Conservation (phyloP, 1,140 invertebrate genomes). For the Ips typographus region DNA sequence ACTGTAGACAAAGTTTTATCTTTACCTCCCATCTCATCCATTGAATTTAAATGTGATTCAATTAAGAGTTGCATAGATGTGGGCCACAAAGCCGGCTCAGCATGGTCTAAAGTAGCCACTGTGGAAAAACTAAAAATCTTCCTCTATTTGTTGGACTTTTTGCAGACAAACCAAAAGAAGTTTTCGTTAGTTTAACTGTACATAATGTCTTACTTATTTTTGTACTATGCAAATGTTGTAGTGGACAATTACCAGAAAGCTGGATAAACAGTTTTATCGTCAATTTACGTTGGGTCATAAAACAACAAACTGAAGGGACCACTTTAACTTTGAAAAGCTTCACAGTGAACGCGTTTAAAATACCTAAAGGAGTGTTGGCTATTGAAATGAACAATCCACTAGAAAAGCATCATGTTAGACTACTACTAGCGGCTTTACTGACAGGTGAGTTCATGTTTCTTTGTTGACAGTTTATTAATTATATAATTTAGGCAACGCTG, state of each 20-base stretch:
- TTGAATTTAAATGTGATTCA: too few relatives aligned
- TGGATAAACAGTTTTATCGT: slow-evolving; percentile 6
- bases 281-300: background rate
- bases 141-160: too few relatives aligned
- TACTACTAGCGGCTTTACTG: slow-evolving; percentile 31
- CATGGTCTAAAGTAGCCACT: too few relatives aligned
- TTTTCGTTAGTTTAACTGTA: too few relatives aligned
- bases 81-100: too few relatives aligned
- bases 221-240: background rate
- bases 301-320: background rate
- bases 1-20: too few relatives aligned
- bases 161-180: too few relatives aligned
- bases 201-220: too few relatives aligned
- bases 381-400: slow-evolving; percentile 25
- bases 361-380: slow-evolving; percentile 36
- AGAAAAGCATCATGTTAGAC: slow-evolving; percentile 20
- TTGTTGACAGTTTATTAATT: background rate
- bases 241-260: slow-evolving; percentile 24
- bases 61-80: too few relatives aligned
- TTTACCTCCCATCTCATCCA: too few relatives aligned
- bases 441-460: slow-evolving; percentile 21
- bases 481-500: slow-evolving; percentile 34
- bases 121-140: too few relatives aligned
- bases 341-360: slow-evolving; percentile 26
- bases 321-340: slow-evolving; percentile 28